Percentiles rank a stretch among this genome's conserved stretches.
These are phyloP conservation scores for Melanotaenia duboulayi DNA, from an alignment of 2,113 vertebrate species.

Conservation along the genomic window DNA sequence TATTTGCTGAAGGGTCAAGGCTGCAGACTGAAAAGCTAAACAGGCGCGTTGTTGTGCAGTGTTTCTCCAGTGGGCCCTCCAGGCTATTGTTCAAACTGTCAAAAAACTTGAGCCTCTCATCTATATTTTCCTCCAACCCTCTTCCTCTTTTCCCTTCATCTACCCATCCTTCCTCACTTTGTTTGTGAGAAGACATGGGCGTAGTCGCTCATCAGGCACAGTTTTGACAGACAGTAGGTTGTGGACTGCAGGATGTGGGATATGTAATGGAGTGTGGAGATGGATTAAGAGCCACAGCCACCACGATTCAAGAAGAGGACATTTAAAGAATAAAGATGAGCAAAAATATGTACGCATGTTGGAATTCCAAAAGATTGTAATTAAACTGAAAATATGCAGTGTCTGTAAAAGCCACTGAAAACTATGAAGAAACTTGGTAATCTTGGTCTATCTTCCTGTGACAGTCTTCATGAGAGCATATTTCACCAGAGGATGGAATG, in stretches of 20 bases:
- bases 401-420: too few relatives aligned
- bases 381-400: background rate
- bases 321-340: conserved; percentile 27
- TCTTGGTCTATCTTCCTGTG: too few relatives aligned
- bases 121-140: conserved; percentile 48
- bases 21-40: conserved; percentile 40
- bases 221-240: conserved; percentile 52
- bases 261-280: conserved; percentile 45
- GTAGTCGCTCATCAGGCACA: conserved; percentile 48
- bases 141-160: conserved; percentile 33
- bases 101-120: conserved; percentile 42
- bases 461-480: too few relatives aligned
- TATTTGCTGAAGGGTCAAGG: conserved; percentile 48
- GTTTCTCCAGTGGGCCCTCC: conserved; percentile 56
- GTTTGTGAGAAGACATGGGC: conserved; percentile 33
- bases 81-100: conserved; percentile 69
- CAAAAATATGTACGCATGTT: background rate
- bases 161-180: conserved; percentile 45
- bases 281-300: conserved; percentile 38
- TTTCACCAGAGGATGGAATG: too few relatives aligned
- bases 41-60: conserved; percentile 24
- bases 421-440: too few relatives aligned
- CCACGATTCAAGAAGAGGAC: conserved; percentile 10
- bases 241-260: conserved; percentile 44
- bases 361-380: background rate